Percentiles rank a stretch among this genome's conserved stretches.
Evolutionary conservation across 1,140 invertebrate genomes (phyloP).

Genomic region (Sminthurinus signatus): DNA sequence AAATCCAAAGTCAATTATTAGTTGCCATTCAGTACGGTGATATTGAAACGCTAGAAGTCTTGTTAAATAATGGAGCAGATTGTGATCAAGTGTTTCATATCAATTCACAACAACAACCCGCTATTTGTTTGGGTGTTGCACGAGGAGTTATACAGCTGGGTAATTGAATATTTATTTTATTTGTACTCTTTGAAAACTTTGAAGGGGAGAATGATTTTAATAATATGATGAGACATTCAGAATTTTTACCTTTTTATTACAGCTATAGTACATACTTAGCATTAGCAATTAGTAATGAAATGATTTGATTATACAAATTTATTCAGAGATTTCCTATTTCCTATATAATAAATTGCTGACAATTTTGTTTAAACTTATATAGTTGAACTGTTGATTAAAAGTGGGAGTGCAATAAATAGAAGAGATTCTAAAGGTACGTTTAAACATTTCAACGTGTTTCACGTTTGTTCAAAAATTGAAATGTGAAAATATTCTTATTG

Average conservation of each 20-base stretch:
- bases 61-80: constrained; percentile 30
- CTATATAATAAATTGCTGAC: too few species aligned
- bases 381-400: constrained; percentile 32
- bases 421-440: constrained; percentile 28
- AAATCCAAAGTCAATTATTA: constrained; percentile 21
- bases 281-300: too few species aligned
- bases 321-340: too few species aligned
- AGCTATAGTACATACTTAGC: too few species aligned
- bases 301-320: too few species aligned
- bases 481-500: not conserved
- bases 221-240: too few species aligned
- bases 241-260: too few species aligned
- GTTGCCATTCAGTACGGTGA: constrained; percentile 32
- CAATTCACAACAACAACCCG: constrained; percentile 21
- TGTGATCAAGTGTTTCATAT: constrained; percentile 34
- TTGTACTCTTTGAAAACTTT: too few species aligned
- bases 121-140: constrained; percentile 32
- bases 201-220: too few species aligned
- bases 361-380: too few species aligned
- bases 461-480: not conserved
- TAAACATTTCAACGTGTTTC: not conserved
- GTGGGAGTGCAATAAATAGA: constrained; percentile 26
- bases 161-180: too few species aligned
- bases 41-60: constrained; percentile 21
- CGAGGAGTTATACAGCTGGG: constrained; percentile 23